phyloP scores from a whole-genome alignment of 2,797 vertebrate genomes.

The Peromyscus attwateri region DNA sequence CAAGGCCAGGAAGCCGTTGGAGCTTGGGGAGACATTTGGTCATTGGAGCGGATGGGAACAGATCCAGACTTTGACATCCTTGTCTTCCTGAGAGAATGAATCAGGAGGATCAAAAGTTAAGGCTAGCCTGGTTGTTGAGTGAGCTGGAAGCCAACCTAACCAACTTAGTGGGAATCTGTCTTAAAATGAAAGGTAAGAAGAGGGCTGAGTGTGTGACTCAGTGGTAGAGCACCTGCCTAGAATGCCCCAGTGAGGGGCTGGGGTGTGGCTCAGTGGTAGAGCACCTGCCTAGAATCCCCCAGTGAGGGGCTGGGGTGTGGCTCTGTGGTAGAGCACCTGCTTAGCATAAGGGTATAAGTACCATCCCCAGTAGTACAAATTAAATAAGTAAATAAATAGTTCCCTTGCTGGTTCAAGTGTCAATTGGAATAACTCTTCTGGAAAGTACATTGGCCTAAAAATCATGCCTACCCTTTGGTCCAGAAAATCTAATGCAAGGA shows the following conservation, averaged over 20 bases:
- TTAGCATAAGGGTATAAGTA: not conserved
- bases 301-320: too few species aligned
- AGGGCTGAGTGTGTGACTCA: not conserved
- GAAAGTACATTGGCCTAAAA: slow-evolving; percentile 26
- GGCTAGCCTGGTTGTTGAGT: not conserved
- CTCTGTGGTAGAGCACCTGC: not conserved
- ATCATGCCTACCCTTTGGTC: not conserved
- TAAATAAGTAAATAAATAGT: not conserved
- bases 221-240: not conserved
- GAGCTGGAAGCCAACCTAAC: not conserved
- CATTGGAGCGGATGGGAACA: not conserved
- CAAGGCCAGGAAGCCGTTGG: not conserved
- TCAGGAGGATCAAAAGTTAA: not conserved
- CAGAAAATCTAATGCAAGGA: slow-evolving; percentile 56
- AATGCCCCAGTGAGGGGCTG: too few species aligned
- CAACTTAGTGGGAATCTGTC: not conserved
- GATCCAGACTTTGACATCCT: not conserved
- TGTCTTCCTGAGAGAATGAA: not conserved
- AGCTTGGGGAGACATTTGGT: not conserved
- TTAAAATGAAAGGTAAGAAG: not conserved
- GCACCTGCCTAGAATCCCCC: too few species aligned
- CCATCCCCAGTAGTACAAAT: not conserved
- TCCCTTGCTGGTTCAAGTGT: not conserved
- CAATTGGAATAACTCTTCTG: not conserved
- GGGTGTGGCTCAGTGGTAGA: too few species aligned